Conservation (phyloP, 1,140 invertebrate species). For the Dufourea novaeangliae region DNA sequence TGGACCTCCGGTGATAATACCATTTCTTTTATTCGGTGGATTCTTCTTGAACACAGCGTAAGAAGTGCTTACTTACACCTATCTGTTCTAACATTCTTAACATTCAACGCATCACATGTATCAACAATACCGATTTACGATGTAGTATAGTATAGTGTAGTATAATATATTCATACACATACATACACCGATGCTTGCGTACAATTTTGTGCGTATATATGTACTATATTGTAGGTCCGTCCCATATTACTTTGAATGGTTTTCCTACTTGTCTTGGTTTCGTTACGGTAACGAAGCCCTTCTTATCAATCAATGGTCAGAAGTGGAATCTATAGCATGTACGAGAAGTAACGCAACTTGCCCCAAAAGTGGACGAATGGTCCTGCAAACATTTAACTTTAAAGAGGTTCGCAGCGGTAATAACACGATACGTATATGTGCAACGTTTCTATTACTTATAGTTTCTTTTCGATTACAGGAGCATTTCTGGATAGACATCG, state of each 20-base stretch:
- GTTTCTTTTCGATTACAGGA: slow-evolving; percentile 79
- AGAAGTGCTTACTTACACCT: too few species aligned
- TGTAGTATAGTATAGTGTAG: too few species aligned
- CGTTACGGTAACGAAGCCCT: slow-evolving; percentile 96
- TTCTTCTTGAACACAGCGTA: slow-evolving; percentile 96
- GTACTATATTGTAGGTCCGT: slow-evolving; percentile 86
- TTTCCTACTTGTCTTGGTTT: slow-evolving; percentile 97
- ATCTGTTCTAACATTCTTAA: too few species aligned
- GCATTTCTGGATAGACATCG: slow-evolving; percentile 88
- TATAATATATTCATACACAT: too few species aligned
- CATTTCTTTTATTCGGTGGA: slow-evolving; percentile 96
- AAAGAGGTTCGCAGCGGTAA: slow-evolving; percentile 82
- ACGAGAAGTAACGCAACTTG: slow-evolving; percentile 88
- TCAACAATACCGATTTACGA: too few species aligned
- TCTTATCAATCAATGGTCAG: slow-evolving; percentile 96
- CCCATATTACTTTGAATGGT: slow-evolving; percentile 93
- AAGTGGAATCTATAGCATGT: slow-evolving; percentile 87
- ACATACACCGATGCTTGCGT: too few species aligned
- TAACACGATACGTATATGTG: background rate
- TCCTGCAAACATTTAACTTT: slow-evolving; percentile 91
- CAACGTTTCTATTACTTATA: background rate
- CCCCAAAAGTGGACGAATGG: slow-evolving; percentile 87
- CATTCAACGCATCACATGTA: too few species aligned
- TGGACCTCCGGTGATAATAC: slow-evolving; percentile 94
- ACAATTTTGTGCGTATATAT: too few species aligned